These are phyloP conservation scores for Hetaerina titia DNA, from an alignment of 2,888 invertebrate genomes.

Conservation along the genomic window DNA sequence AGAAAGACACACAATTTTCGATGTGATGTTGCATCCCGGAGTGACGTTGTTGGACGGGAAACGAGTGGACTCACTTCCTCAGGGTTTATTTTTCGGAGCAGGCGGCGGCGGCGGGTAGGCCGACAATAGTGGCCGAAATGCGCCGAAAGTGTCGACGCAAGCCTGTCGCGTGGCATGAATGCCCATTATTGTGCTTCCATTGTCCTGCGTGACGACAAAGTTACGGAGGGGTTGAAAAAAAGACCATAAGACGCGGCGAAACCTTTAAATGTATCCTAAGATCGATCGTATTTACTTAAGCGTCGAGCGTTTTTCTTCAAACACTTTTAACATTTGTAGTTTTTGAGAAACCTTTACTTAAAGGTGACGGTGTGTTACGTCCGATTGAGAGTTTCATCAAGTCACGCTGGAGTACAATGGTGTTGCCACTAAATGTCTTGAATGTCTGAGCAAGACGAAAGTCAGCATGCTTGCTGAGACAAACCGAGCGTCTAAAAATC, in stretches of 20 bases:
- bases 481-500: not conserved
- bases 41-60: too few relatives aligned
- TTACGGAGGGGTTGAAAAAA: not conserved
- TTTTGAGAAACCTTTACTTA: not conserved
- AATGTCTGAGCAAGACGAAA: not conserved
- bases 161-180: not conserved
- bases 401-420: constrained; percentile 7
- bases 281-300: not conserved
- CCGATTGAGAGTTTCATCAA: constrained; percentile 5
- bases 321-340: not conserved
- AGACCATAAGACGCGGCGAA: not conserved
- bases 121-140: too few relatives aligned
- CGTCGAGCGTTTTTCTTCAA: not conserved
- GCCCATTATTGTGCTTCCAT: not conserved
- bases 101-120: too few relatives aligned
- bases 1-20: too few relatives aligned
- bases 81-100: too few relatives aligned
- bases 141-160: too few relatives aligned
- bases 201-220: not conserved
- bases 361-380: not conserved
- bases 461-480: not conserved
- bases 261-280: not conserved
- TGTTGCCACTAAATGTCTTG: not conserved
- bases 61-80: too few relatives aligned
- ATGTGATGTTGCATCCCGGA: too few relatives aligned